phyloP scores from a whole-genome alignment of 2,888 invertebrate species.

The Drosophila sordidula region DNA sequence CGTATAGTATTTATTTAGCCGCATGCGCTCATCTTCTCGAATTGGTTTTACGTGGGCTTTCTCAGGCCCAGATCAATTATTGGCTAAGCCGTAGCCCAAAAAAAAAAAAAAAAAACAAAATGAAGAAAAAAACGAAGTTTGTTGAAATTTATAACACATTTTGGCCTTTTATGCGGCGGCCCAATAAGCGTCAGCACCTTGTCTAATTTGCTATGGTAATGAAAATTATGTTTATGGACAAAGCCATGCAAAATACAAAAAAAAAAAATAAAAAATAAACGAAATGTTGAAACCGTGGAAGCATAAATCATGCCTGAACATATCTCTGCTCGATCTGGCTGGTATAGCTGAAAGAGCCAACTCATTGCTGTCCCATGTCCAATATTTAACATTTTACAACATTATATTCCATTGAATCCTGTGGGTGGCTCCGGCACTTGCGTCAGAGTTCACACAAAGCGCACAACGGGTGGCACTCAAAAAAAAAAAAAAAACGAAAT shows the following conservation, averaged over 20 bases:
- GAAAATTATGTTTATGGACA: slow-evolving; percentile 70
- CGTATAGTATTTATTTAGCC: slow-evolving; percentile 27
- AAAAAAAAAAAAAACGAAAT: slow-evolving; percentile 9
- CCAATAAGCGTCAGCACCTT: slow-evolving; percentile 81
- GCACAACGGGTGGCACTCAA: slow-evolving; percentile 58
- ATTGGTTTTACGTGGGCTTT: slow-evolving; percentile 42
- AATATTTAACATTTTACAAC: slow-evolving; percentile 45
- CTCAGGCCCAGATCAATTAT: slow-evolving; percentile 47
- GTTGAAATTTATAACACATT: slow-evolving; percentile 59
- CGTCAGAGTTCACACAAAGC: slow-evolving; percentile 63
- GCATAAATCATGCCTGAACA: slow-evolving; percentile 65
- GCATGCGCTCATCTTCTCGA: slow-evolving; percentile 39
- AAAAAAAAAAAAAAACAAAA: slow-evolving; percentile 9
- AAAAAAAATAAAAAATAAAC: not conserved
- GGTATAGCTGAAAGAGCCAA: slow-evolving; percentile 50
- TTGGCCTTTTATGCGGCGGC: slow-evolving; percentile 49
- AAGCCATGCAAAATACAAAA: slow-evolving; percentile 58
- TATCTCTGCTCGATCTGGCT: not conserved
- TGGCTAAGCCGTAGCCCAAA: slow-evolving; percentile 20
- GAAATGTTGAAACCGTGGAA: slow-evolving; percentile 27
- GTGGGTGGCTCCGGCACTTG: slow-evolving; percentile 71
- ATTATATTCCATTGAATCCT: slow-evolving; percentile 55
- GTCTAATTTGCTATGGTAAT: slow-evolving; percentile 81
- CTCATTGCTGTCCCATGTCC: slow-evolving; percentile 53
- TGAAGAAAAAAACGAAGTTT: slow-evolving; percentile 8